These are phyloP conservation scores for Embidobia sp. DNA, from an alignment of 2,888 invertebrate genomes.

Conservation along the genomic window DNA sequence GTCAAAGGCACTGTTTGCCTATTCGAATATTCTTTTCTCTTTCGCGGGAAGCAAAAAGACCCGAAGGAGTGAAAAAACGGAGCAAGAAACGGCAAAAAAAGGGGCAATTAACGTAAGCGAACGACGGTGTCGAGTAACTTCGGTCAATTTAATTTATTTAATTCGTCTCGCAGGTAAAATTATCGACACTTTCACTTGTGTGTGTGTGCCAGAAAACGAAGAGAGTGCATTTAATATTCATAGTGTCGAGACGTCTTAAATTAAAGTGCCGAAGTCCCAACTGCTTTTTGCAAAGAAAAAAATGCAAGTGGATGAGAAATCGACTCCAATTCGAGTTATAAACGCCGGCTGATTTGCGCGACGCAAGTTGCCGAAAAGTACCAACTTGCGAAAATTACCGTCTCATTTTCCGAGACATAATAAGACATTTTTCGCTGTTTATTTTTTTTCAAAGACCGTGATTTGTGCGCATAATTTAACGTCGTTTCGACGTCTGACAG, in stretches of 20 bases:
- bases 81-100: neutral
- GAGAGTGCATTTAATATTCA: conserved; percentile 36
- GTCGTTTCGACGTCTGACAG: conserved; percentile 61
- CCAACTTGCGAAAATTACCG: conserved; percentile 2
- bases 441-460: conserved; percentile 35
- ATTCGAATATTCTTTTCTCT: neutral
- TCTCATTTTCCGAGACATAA: conserved; percentile 32
- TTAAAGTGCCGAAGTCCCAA: conserved; percentile 8
- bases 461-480: conserved; percentile 47
- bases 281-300: neutral
- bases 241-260: conserved; percentile 32
- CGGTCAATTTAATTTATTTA: conserved; percentile 3
- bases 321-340: neutral
- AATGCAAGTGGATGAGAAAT: neutral
- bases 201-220: conserved; percentile 15
- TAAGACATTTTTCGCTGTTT: no score
- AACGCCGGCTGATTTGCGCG: neutral
- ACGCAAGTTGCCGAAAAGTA: neutral
- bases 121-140: neutral
- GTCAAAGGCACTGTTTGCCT: conserved; percentile 19
- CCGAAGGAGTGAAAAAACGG: no score
- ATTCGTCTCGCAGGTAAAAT: conserved; percentile 6
- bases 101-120: neutral
- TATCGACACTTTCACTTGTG: conserved; percentile 29
- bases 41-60: no score